Evolutionary conservation across 2,888 invertebrate species (phyloP), one percentile per base, ranked within the genome.

Genomic region (Agrotis clavis): DNA sequence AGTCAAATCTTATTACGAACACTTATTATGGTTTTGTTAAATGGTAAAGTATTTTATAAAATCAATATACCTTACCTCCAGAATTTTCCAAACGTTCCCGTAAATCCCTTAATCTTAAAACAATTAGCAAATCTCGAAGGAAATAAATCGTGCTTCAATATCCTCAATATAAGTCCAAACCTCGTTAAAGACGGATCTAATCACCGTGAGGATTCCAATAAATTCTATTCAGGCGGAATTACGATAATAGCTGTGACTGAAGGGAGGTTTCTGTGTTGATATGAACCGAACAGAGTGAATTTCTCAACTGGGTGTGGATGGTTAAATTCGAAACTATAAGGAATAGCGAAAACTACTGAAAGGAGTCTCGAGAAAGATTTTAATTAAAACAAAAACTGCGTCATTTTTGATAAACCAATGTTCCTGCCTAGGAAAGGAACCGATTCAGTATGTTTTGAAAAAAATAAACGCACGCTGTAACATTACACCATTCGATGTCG

Each of bases 121-220:
- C 18, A 59, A 70, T 77, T 71, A 48, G 14, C 11, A 9, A 75
- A 80, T 78, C 25, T 57, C 2, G 14, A 47, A 59, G 59, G 51
- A 53, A 53, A 79, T 71, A 56, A 66, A 66, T 71, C 35, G 14
- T 18, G 19, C 19, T 9, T 41, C 45, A 53, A 64, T 64, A 41
- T 59, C 65, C 57, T 61, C 60, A 81, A 68, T 54, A 64, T 41
- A 67, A 79, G 35, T 79, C 25, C 56, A 66, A 67, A 71, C 53
- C 53, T 60, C 60, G 64, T 73, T 74, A 71, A 45, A 77, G 81
- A 53, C 53, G 51, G 25, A 77, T 77, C 59, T 71, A 71, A 82
- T 71, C 62, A 56, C 62, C 48, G 48, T 45, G 62, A 60, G 69
- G 53, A 64, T 79, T 71, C 68, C 71, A 80, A 80, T 83, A 68